phyloP scores from a whole-genome alignment of 2,888 invertebrate species.

The Drosophila nigritarsus region DNA sequence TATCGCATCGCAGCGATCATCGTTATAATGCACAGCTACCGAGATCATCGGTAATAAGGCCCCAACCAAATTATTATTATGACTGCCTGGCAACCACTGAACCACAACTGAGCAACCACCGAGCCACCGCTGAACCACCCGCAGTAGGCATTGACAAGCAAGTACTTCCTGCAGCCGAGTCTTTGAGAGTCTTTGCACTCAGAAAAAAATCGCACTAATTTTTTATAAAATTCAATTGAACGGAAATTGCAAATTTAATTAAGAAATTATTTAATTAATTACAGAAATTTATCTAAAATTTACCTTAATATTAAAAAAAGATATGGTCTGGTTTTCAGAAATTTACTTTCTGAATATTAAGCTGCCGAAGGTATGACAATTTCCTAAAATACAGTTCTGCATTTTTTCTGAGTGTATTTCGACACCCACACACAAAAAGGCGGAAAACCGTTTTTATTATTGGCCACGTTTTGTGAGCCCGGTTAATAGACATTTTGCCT shows the following conservation, averaged over 20 bases:
- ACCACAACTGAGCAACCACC: not conserved
- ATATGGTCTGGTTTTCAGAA: not conserved
- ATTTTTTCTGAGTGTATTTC: not conserved
- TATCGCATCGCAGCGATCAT: slow-evolving; percentile 77
- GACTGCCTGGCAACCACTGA: slow-evolving; percentile 3
- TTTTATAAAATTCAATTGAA: too few relatives aligned
- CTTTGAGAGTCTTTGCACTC: not conserved
- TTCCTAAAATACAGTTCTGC: not conserved
- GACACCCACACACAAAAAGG: slow-evolving; percentile 44
- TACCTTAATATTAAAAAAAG: not conserved
- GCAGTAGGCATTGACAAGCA: slow-evolving; percentile 38
- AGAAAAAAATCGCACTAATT: not conserved
- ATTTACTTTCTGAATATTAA: not conserved
- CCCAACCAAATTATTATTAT: slow-evolving; percentile 8
- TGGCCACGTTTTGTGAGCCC: slow-evolving; percentile 47
- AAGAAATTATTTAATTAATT: too few relatives aligned
- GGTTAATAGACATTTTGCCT: slow-evolving; percentile 79
- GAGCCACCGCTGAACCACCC: not conserved
- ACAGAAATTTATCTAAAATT: too few relatives aligned
- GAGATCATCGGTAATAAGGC: slow-evolving; percentile 55
- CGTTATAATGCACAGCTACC: slow-evolving; percentile 32
- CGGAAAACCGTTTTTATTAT: slow-evolving; percentile 23
- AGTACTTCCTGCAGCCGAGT: slow-evolving; percentile 19
- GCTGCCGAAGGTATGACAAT: not conserved
- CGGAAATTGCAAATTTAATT: too few relatives aligned